A percentile compares a stretch with the other conserved stretches of the same genome.
Conservation (phyloP, 2,888 invertebrate genomes). For the Trichogramma evanescens region DNA sequence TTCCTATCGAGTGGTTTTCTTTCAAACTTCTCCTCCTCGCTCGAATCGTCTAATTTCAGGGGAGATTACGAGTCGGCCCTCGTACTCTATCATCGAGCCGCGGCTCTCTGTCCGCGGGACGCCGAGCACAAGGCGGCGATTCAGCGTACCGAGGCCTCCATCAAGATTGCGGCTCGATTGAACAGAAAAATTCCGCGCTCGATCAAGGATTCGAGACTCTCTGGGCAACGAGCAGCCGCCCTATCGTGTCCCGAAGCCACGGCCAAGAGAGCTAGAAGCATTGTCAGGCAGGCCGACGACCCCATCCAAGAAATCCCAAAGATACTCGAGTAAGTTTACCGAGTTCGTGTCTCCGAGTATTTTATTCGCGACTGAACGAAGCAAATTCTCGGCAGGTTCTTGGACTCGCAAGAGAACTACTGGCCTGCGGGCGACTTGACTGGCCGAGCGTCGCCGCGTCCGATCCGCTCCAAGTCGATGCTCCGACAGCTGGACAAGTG, state of each 20-base stretch:
- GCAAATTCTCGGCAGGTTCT: conserved; percentile 24
- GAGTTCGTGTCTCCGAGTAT: no score
- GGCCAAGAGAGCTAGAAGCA: conserved; percentile 24
- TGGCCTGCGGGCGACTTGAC: conserved; percentile 7
- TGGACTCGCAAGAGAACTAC: conserved; percentile 28
- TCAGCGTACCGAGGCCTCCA: conserved; percentile 29
- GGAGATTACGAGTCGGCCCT: conserved; percentile 40
- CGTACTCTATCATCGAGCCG: conserved; percentile 39
- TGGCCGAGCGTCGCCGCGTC: not conserved
- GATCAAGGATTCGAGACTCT: conserved; percentile 17
- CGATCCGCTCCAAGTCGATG: conserved; percentile 14
- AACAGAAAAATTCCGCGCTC: conserved; percentile 22
- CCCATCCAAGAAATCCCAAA: conserved; percentile 26
- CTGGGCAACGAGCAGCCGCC: conserved; percentile 21
- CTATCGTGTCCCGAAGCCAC: conserved; percentile 30
- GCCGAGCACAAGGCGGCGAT: conserved; percentile 31
- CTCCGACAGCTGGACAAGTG: conserved; percentile 23
- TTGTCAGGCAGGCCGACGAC: conserved; percentile 27
- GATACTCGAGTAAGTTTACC: conserved; percentile 28
- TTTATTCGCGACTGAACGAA: no score
- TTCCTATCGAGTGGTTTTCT: no score
- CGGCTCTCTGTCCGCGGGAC: conserved; percentile 32
- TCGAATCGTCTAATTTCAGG: conserved; percentile 20
- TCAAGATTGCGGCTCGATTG: conserved; percentile 33
- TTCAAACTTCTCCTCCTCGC: no score